A percentile compares a stretch with the other conserved stretches of the same genome.
phyloP scores from a whole-genome alignment of 2,888 invertebrate genomes.

The Odontocolon sp. region DNA sequence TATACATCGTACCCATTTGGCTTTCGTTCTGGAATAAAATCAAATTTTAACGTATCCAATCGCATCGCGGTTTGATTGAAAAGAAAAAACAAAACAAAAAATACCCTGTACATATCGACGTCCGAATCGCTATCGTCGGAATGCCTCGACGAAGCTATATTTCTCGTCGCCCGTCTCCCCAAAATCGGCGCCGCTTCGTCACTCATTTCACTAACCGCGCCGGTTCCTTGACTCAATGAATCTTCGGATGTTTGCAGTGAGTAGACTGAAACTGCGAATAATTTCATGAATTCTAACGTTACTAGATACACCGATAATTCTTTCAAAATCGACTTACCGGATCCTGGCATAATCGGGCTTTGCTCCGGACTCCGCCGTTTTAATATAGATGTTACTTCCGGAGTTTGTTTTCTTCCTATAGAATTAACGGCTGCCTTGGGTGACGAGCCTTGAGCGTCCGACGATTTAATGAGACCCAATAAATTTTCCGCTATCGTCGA shows the following conservation, averaged over 20 bases:
- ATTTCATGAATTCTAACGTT: too few species aligned
- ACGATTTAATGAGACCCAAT: slow-evolving; percentile 76
- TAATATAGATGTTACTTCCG: slow-evolving; percentile 82
- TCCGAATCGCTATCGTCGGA: slow-evolving; percentile 90
- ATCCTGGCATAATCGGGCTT: slow-evolving; percentile 80
- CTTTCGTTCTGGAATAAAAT: slow-evolving; percentile 84
- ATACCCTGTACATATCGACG: slow-evolving; percentile 86
- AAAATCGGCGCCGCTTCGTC: slow-evolving; percentile 85
- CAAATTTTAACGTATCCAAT: neutral
- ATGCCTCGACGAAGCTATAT: slow-evolving; percentile 80
- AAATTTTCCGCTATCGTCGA: slow-evolving; percentile 79
- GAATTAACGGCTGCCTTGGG: slow-evolving; percentile 66
- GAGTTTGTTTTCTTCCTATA: slow-evolving; percentile 51
- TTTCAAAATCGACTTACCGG: slow-evolving; percentile 66
- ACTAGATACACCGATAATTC: neutral
- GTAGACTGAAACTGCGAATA: slow-evolving; percentile 68
- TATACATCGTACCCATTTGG: slow-evolving; percentile 85
- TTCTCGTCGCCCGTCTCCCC: slow-evolving; percentile 84
- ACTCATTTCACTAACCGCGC: slow-evolving; percentile 84
- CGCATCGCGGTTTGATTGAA: neutral
- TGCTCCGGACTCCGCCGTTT: slow-evolving; percentile 83
- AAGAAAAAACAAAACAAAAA: slow-evolving; percentile 7
- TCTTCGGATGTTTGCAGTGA: slow-evolving; percentile 84
- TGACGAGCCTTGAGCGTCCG: slow-evolving; percentile 78
- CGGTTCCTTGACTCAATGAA: slow-evolving; percentile 86